Evolutionary conservation across 2,797 vertebrate species (phyloP).

Genomic region (Hybognathus amarus): DNA sequence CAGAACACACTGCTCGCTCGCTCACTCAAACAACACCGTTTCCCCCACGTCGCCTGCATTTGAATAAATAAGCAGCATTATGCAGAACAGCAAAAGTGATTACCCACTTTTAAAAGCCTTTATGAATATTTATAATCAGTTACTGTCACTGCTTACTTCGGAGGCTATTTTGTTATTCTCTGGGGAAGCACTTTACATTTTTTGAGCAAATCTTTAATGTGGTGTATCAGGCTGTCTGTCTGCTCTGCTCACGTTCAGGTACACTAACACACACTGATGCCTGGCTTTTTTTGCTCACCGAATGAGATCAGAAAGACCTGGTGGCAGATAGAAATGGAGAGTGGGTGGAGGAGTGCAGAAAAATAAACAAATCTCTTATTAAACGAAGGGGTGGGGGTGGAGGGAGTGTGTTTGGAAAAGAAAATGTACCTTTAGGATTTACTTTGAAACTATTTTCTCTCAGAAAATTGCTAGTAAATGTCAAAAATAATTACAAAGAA

Average conservation of each 20-base stretch:
- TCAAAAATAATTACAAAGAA: background rate
- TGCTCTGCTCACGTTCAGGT: constrained; percentile 18
- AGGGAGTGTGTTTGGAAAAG: background rate
- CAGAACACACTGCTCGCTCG: constrained; percentile 64
- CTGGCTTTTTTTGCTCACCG: constrained; percentile 2
- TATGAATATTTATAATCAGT: constrained; percentile 77
- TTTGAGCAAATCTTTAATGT: constrained; percentile 58
- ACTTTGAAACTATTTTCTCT: background rate
- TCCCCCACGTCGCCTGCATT: constrained; percentile 66
- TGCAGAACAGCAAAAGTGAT: constrained; percentile 75
- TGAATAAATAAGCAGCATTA: constrained; percentile 77
- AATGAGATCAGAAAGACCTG: constrained; percentile 6
- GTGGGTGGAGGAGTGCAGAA: constrained; percentile 5
- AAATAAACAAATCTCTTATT: constrained; percentile 17
- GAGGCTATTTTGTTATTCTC: constrained; percentile 65
- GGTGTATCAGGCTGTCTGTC: constrained; percentile 36
- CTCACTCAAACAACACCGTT: constrained; percentile 64
- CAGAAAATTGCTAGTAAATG: background rate
- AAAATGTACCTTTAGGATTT: background rate
- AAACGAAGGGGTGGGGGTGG: background rate
- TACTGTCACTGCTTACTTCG: constrained; percentile 66
- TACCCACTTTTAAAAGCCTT: constrained; percentile 74
- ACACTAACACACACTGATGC: constrained; percentile 31
- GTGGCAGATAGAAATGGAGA: constrained; percentile 14
- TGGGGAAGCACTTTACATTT: constrained; percentile 60